Conservation (phyloP, 2,113 vertebrate species). For the Cavia porcellus region DNA sequence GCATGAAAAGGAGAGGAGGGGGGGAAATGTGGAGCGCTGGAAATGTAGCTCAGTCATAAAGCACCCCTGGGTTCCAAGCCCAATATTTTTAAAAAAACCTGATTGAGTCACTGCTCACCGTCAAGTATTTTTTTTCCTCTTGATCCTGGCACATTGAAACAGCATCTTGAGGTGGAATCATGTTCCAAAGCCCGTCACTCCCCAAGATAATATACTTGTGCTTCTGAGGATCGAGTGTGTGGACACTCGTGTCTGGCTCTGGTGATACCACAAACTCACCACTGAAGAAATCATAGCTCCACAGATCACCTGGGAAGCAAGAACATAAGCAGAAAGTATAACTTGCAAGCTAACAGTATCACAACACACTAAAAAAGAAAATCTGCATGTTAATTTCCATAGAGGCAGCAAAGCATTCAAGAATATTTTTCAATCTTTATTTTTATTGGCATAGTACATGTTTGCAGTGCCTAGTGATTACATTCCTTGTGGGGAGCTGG, state of each 20-base stretch:
- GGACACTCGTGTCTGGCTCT: constrained; percentile 97
- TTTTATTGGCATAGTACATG: neutral
- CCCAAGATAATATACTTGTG: constrained; percentile 98
- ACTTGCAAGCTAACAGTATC: constrained; percentile 37
- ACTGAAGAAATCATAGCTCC: constrained; percentile 99
- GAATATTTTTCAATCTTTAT: neutral
- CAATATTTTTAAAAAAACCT: neutral
- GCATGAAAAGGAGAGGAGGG: too few relatives aligned
- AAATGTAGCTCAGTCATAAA: neutral
- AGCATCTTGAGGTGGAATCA: constrained; percentile 97
- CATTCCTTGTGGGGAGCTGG: neutral
- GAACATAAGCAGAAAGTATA: neutral
- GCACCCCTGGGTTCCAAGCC: neutral
- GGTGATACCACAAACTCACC: constrained; percentile 99
- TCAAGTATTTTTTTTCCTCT: constrained; percentile 91
- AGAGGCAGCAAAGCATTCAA: neutral
- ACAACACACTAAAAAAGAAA: constrained; percentile 50
- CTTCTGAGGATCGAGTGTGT: constrained; percentile 94
- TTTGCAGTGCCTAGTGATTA: neutral
- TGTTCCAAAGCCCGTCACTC: constrained; percentile 98
- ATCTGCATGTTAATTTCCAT: neutral
- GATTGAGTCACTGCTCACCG: constrained; percentile 82
- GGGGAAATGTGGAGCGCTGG: neutral
- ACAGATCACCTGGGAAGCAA: constrained; percentile 92
- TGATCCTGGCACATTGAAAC: constrained; percentile 97